Conservation (phyloP, 2,888 invertebrate genomes). For the Lithodes maja region DNA sequence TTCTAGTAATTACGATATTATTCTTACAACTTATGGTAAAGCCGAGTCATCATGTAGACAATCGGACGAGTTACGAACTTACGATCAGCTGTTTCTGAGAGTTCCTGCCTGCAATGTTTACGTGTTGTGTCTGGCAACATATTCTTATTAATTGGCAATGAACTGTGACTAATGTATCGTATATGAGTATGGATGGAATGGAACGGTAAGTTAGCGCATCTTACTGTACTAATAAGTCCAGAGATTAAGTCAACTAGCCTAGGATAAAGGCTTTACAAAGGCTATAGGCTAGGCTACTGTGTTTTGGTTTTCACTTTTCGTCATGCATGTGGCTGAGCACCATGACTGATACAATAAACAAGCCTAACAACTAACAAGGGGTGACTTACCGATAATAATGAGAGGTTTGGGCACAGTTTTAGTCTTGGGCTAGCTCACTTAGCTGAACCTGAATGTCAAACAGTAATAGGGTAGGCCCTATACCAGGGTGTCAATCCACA, state of each 20-base stretch:
- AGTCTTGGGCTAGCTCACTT: not conserved
- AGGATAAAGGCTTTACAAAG: too few relatives aligned
- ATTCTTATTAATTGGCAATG: not conserved
- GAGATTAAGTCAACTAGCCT: not conserved
- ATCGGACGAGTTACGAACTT: not conserved
- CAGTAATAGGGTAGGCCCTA: too few relatives aligned
- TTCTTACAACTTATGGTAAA: too few relatives aligned
- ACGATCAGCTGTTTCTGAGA: slow-evolving; percentile 23
- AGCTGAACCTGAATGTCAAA: not conserved
- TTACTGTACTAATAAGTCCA: not conserved
- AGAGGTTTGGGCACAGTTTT: too few relatives aligned
- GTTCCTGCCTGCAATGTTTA: too few relatives aligned
- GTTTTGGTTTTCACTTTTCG: not conserved
- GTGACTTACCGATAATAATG: not conserved
- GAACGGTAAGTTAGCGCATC: not conserved
- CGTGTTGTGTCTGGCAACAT: not conserved
- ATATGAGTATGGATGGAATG: slow-evolving; percentile 22
- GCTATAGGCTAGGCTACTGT: too few relatives aligned
- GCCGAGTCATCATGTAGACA: not conserved
- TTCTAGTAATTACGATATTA: too few relatives aligned
- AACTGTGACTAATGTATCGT: not conserved
- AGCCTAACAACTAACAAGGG: not conserved
- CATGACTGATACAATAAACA: not conserved
- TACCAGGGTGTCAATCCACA: too few relatives aligned
- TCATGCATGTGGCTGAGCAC: not conserved